A percentile compares a stretch with the other conserved stretches of the same genome.
Evolutionary conservation across 2,888 invertebrate genomes (phyloP).

Genomic region (Calliphora vomitoria): DNA sequence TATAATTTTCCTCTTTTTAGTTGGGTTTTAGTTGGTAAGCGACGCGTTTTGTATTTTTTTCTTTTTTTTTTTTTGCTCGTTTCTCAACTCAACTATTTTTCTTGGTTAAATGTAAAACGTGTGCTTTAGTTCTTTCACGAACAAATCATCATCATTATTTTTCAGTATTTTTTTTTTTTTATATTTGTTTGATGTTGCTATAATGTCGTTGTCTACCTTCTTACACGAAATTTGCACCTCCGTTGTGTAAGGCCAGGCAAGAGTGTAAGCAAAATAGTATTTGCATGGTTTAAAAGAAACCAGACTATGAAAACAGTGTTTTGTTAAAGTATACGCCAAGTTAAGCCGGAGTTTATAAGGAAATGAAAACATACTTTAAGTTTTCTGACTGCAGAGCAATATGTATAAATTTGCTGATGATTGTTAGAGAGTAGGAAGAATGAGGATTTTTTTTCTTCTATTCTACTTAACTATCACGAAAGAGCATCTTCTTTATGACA

Average conservation of each 20-base stretch:
- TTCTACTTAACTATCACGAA: constrained; percentile 64
- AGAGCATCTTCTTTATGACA: constrained; percentile 74
- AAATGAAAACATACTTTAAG: constrained; percentile 42
- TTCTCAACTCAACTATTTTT: constrained; percentile 49
- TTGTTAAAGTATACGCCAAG: neutral
- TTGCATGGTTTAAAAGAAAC: constrained; percentile 58
- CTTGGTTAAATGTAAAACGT: constrained; percentile 69
- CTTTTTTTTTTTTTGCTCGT: neutral
- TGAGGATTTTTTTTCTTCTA: neutral
- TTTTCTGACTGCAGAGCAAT: neutral
- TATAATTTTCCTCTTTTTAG: constrained; percentile 68
- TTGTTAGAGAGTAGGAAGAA: constrained; percentile 58
- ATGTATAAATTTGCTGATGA: constrained; percentile 37
- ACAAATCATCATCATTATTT: constrained; percentile 74
- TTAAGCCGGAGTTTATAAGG: neutral
- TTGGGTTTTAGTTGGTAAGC: constrained; percentile 23
- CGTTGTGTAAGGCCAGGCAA: constrained; percentile 50
- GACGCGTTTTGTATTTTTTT: too few relatives aligned
- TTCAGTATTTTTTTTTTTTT: constrained; percentile 27
- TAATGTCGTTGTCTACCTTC: constrained; percentile 57
- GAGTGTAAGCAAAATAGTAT: constrained; percentile 58
- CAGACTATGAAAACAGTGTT: constrained; percentile 50
- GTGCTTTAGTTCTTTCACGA: constrained; percentile 73
- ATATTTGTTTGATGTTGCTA: neutral
- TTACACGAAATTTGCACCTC: constrained; percentile 71